These are phyloP conservation scores for Ctena decussata DNA, from an alignment of 2,888 invertebrate species.

Conservation along the genomic window DNA sequence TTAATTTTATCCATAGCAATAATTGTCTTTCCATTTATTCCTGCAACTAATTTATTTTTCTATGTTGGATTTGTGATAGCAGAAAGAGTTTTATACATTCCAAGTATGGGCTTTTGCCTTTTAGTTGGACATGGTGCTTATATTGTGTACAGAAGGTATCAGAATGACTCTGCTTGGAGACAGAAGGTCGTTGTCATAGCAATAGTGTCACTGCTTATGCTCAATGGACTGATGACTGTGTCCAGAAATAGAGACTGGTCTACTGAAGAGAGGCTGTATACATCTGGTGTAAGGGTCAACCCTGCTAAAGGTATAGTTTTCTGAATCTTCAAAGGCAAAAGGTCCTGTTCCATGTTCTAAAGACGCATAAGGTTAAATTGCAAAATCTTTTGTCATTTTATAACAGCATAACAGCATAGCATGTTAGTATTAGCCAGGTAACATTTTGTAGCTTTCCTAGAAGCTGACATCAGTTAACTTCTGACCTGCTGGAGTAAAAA, in stretches of 20 bases:
- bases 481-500: too few species aligned
- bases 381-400: too few species aligned
- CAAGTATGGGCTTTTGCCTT: conserved; percentile 98
- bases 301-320: conserved; percentile 98
- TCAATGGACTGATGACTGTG: conserved; percentile 90
- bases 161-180: conserved; percentile 37
- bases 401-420: too few species aligned
- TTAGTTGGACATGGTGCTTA: conserved; percentile 90
- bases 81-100: conserved; percentile 97
- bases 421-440: too few species aligned
- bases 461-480: too few species aligned
- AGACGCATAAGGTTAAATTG: too few species aligned
- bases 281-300: conserved; percentile 96
- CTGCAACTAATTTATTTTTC: conserved; percentile 98
- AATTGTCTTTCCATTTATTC: conserved; percentile 96
- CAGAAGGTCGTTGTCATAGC: conserved; percentile 57
- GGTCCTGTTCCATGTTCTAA: too few species aligned
- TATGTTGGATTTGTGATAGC: conserved; percentile 99
- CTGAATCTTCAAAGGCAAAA: neutral
- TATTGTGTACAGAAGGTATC: conserved; percentile 69
- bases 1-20: conserved; percentile 89
- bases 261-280: conserved; percentile 96
- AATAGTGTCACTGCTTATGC: conserved; percentile 76
- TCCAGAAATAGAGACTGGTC: conserved; percentile 96
- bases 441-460: too few species aligned